Evolutionary conservation across 92 coral and sea anemone species (phyloP).

Genomic region (Epizoanthus stellaris): DNA sequence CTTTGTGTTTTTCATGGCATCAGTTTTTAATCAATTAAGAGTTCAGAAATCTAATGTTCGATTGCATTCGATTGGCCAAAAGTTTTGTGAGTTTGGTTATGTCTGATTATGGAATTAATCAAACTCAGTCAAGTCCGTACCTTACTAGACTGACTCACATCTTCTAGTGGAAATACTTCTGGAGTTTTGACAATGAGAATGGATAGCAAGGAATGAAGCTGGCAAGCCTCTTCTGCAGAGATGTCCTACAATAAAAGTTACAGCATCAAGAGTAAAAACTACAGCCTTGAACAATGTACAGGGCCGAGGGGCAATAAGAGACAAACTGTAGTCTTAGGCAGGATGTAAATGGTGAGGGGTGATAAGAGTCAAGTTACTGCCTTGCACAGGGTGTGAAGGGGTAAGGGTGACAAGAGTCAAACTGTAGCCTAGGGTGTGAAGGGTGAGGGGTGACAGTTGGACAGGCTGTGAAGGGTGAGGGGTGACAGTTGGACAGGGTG

Average conservation of each 20-base stretch:
- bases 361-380: not conserved
- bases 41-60: too few species aligned
- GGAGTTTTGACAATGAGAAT: constrained; percentile 83
- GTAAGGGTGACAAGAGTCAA: too few species aligned
- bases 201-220: constrained; percentile 77
- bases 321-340: not conserved
- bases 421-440: too few species aligned
- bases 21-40: too few species aligned
- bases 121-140: not conserved
- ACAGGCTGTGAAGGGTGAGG: too few species aligned
- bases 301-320: not conserved
- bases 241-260: constrained; percentile 69
- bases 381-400: too few species aligned
- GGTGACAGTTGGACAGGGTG: too few species aligned
- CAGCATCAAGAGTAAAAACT: not conserved
- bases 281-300: not conserved
- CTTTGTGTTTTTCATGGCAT: too few species aligned
- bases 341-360: not conserved
- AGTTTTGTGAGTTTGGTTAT: too few species aligned
- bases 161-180: constrained; percentile 68
- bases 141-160: constrained; percentile 10
- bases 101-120: too few species aligned
- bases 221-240: constrained; percentile 85
- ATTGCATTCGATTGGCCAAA: too few species aligned
- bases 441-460: too few species aligned